Evolutionary conservation across 2,113 vertebrate species (phyloP).

Genomic region (Ictalurus punctatus): DNA sequence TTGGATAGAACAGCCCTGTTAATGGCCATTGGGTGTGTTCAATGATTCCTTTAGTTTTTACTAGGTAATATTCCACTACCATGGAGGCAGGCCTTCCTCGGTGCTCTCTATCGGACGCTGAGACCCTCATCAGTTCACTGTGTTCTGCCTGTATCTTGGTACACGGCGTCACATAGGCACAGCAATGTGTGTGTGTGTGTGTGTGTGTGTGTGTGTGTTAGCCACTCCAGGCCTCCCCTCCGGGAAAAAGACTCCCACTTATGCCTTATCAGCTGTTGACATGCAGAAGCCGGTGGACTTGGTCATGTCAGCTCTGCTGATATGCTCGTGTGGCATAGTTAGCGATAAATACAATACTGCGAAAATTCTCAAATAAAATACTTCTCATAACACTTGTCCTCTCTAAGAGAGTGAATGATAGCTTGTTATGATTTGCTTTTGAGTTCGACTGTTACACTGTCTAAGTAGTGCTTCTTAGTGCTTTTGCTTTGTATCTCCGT

Average conservation of each 20-base stretch:
- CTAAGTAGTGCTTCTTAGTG: conserved; percentile 13
- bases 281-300: conserved; percentile 30
- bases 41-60: background rate
- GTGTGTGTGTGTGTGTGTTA: conserved; percentile 30
- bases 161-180: conserved; percentile 41
- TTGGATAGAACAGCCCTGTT: background rate
- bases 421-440: conserved; percentile 34
- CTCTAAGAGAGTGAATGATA: conserved; percentile 10
- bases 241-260: conserved; percentile 44
- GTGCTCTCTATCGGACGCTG: conserved; percentile 35
- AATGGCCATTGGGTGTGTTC: background rate
- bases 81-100: background rate
- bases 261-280: conserved; percentile 47
- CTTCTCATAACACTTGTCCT: conserved; percentile 23
- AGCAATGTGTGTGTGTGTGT: conserved; percentile 32
- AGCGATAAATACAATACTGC: conserved; percentile 18
- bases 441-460: conserved; percentile 5
- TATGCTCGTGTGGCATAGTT: conserved; percentile 6
- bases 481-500: conserved; percentile 26
- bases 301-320: conserved; percentile 34
- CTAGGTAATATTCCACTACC: conserved; percentile 4
- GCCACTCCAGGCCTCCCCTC: conserved; percentile 24
- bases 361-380: conserved; percentile 10
- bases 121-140: conserved; percentile 40
- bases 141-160: conserved; percentile 48